These are phyloP conservation scores for Phortica okadai DNA, from an alignment of 2,888 invertebrate genomes.

Conservation along the genomic window DNA sequence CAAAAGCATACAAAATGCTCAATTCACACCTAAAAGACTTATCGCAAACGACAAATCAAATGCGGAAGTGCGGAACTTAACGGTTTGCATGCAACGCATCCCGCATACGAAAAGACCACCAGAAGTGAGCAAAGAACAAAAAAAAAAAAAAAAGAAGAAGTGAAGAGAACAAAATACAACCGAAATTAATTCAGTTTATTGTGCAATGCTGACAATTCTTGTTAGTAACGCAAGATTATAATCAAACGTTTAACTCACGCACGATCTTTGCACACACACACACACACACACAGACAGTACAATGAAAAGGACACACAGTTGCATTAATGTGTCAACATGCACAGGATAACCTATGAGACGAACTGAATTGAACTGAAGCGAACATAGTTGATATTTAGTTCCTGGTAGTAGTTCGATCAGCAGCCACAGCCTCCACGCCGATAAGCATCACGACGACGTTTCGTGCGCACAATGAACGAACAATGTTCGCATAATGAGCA, in stretches of 20 bases:
- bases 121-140: not conserved
- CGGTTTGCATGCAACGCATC: slow-evolving; percentile 30
- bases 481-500: slow-evolving; percentile 68
- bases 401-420: slow-evolving; percentile 55
- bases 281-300: not conserved
- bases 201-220: slow-evolving; percentile 63
- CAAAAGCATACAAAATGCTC: slow-evolving; percentile 7
- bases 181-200: slow-evolving; percentile 64
- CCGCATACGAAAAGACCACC: slow-evolving; percentile 44
- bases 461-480: slow-evolving; percentile 67
- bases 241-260: slow-evolving; percentile 62
- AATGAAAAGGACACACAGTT: slow-evolving; percentile 36
- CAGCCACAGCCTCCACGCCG: slow-evolving; percentile 13
- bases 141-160: slow-evolving; percentile 52
- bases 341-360: slow-evolving; percentile 43
- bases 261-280: slow-evolving; percentile 40
- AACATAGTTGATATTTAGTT: slow-evolving; percentile 60
- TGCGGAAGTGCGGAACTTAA: slow-evolving; percentile 55
- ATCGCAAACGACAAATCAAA: slow-evolving; percentile 45
- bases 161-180: slow-evolving; percentile 53
- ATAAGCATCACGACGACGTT: slow-evolving; percentile 30
- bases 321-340: slow-evolving; percentile 71
- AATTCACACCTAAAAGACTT: slow-evolving; percentile 61
- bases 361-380: not conserved
- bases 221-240: slow-evolving; percentile 67